Percentiles rank a stretch among this genome's conserved stretches.
Conservation (phyloP, 2,888 invertebrate species). For the Lycia hirtaria region DNA sequence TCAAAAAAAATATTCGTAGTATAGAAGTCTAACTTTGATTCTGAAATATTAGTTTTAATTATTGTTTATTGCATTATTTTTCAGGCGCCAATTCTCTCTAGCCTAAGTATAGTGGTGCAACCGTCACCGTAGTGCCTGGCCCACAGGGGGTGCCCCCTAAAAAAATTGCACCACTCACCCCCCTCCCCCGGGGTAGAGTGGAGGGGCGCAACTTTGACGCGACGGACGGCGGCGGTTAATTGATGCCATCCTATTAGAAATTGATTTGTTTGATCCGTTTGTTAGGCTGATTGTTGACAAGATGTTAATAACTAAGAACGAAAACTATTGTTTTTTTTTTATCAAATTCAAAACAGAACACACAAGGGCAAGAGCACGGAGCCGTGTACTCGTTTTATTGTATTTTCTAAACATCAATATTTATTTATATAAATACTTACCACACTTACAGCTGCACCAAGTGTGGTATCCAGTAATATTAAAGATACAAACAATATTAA, state of each 20-base stretch:
- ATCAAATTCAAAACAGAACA: not conserved
- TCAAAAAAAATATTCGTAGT: too few species aligned
- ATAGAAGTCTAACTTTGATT: too few species aligned
- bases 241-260: constrained; percentile 67
- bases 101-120: constrained; percentile 65
- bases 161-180: constrained; percentile 20
- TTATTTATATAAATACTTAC: too few species aligned
- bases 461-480: too few species aligned
- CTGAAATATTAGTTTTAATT: too few species aligned
- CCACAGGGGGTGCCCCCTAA: constrained; percentile 54
- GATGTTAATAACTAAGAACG: not conserved
- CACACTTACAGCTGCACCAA: too few species aligned
- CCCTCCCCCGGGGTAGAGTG: constrained; percentile 37
- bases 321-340: not conserved
- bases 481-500: too few species aligned
- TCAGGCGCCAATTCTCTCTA: constrained; percentile 49
- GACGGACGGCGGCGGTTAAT: constrained; percentile 66
- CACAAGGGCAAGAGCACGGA: too few species aligned
- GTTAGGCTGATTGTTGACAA: constrained; percentile 4
- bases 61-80: too few species aligned
- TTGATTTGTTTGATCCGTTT: constrained; percentile 57
- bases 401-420: too few species aligned
- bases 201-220: constrained; percentile 69
- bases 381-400: too few species aligned
- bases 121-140: constrained; percentile 77